Percentiles rank a stretch among this genome's conserved stretches.
Evolutionary conservation across 37 sponge, comb jelly and placozoan genomes (phyloP).

Genomic region (Crambe crambe): DNA sequence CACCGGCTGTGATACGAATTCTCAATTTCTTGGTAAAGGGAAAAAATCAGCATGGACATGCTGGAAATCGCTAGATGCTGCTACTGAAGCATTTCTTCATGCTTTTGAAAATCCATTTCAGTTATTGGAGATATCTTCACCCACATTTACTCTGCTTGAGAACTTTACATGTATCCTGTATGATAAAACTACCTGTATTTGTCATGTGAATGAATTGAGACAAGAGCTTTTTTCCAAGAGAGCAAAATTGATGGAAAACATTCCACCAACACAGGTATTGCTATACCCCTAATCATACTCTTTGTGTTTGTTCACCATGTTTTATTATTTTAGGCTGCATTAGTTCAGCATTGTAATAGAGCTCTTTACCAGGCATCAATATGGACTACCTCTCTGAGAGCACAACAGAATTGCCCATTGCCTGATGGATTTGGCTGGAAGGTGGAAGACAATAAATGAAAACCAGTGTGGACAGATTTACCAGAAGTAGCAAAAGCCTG

Average conservation of each 20-base stretch:
- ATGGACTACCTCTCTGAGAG: background rate
- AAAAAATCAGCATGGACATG: background rate
- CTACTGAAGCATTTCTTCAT: background rate
- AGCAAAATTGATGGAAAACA: constrained; percentile 25
- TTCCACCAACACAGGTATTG: constrained; percentile 28
- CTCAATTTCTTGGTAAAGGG: background rate
- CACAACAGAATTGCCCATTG: background rate
- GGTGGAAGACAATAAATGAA: background rate
- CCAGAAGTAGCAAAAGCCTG: background rate
- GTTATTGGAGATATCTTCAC: background rate
- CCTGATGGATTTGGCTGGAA: too few relatives aligned
- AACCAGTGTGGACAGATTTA: background rate
- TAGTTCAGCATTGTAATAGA: background rate
- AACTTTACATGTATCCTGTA: constrained; percentile 2
- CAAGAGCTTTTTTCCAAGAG: constrained; percentile 16
- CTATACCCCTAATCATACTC: background rate
- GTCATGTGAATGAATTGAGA: constrained; percentile 15
- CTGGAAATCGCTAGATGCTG: background rate
- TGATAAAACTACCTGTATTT: constrained; percentile 13
- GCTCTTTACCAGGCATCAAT: background rate
- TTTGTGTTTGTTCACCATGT: background rate
- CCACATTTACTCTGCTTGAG: background rate
- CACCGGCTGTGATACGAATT: background rate
- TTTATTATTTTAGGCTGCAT: background rate
- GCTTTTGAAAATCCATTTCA: background rate